Evolutionary conservation across 2,888 invertebrate species (phyloP).

Genomic region (Phyto melanocephala): DNA sequence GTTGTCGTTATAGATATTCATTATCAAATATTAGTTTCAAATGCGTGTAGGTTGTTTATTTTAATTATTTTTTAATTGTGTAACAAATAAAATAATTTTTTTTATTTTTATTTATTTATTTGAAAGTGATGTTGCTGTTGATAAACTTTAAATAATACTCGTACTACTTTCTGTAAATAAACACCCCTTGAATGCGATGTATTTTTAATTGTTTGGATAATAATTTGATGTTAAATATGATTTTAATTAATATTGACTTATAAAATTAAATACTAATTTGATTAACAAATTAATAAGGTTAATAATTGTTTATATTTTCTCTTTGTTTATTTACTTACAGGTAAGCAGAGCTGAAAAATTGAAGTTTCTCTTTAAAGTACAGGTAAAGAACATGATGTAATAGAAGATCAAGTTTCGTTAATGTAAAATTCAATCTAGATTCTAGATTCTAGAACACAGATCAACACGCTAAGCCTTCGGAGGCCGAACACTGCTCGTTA

Average conservation of each 20-base stretch:
- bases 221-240: background rate
- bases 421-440: too few relatives aligned
- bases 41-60: constrained; percentile 47
- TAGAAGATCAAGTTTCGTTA: too few relatives aligned
- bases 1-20: background rate
- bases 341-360: constrained; percentile 1
- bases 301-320: constrained; percentile 6
- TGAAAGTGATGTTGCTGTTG: constrained; percentile 11
- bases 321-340: constrained; percentile 21
- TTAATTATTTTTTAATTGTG: constrained; percentile 46
- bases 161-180: too few relatives aligned
- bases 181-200: background rate
- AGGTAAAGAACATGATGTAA: background rate
- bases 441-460: too few relatives aligned
- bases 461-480: too few relatives aligned
- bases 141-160: constrained; percentile 10
- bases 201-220: background rate
- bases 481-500: too few relatives aligned
- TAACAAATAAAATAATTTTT: constrained; percentile 62
- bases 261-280: background rate
- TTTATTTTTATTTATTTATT: constrained; percentile 7
- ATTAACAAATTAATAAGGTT: background rate
- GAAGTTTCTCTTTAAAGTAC: background rate
- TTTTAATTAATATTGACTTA: constrained; percentile 16
- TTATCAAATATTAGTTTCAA: constrained; percentile 34